Conservation (phyloP, 2,888 invertebrate genomes). For the Selenia dentaria region DNA sequence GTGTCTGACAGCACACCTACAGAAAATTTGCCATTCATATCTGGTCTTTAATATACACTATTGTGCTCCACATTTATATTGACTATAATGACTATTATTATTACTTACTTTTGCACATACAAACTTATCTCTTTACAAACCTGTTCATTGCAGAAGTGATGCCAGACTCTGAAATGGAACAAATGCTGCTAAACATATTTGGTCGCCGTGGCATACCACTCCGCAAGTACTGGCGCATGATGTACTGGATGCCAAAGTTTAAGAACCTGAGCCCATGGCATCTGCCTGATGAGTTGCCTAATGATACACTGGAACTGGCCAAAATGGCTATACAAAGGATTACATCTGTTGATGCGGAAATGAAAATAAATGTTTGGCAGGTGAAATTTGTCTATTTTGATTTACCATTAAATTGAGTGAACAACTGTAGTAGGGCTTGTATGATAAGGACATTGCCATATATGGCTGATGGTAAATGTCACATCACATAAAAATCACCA, state of each 20-base stretch:
- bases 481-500: no score
- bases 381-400: conserved; percentile 55
- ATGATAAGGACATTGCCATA: no score
- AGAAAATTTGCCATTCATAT: no score
- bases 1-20: no score
- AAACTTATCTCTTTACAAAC: neutral
- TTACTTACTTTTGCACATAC: no score
- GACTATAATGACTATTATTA: no score
- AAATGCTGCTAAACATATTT: conserved; percentile 92
- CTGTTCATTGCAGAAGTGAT: conserved; percentile 87
- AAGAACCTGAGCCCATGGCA: conserved; percentile 95
- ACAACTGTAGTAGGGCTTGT: no score
- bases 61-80: no score
- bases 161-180: conserved; percentile 95
- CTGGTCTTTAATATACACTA: no score
- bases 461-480: no score
- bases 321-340: conserved; percentile 93
- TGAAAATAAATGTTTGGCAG: conserved; percentile 86
- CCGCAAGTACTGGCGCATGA: conserved; percentile 91
- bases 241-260: conserved; percentile 98
- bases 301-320: conserved; percentile 91
- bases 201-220: conserved; percentile 90
- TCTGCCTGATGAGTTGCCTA: conserved; percentile 90
- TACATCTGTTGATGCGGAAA: conserved; percentile 91
- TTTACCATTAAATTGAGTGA: no score